Base-by-base conservation (phyloP, 2,888 invertebrate species). In the Julus scandinavius region DNA sequence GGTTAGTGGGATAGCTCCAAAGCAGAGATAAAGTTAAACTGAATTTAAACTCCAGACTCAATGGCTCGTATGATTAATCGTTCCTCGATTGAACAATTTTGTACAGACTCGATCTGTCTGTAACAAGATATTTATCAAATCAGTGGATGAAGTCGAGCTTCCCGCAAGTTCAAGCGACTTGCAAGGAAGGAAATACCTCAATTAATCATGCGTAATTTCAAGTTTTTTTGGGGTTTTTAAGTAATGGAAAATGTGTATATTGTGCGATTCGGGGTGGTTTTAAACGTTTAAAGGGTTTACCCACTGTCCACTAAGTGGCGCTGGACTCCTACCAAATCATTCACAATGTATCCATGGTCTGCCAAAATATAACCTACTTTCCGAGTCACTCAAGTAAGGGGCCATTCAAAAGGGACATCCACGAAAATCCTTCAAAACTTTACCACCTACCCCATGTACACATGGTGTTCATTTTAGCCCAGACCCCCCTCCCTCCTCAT, bases 61-160 rank as follows among this genome's bases (percentile, higher is more conserved):
- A 80, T 80, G 80, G 80, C 38, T 80, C 13, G 38, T 13, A 38
- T 80, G 80, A 80, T 80, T 80, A 80, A 80, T 80, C 80, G 80
- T 80, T 80, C 80, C 38, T 80, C 80, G 80, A 80, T 80, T 80
- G 80, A 80, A 80, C 80, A 80, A 80, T 80, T 80, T 80, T 13
- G 80, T 80, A 80, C 80, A 80, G 80, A 38, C 80, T 80, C 29
- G 80, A 80, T 80, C 80, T 80, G 80, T 80, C 80, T 2, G 80
- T 80, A 80, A 80, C 80, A 80, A 80, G 80, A 80, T 80, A 80
- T 80, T 80, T 80, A 80, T 80, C 80, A 80, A 80, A 80, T 80
- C 80, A 80, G 80, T 80, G 80, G 13, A 80, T 38, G 38, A 80
- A 80, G 80, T 80, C 80, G 80, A 63, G 63, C 17, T 63, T 54